A percentile compares a stretch with the other conserved stretches of the same genome.
phyloP scores from a whole-genome alignment of 2,888 invertebrate genomes.

The Vesta saturnalis region DNA sequence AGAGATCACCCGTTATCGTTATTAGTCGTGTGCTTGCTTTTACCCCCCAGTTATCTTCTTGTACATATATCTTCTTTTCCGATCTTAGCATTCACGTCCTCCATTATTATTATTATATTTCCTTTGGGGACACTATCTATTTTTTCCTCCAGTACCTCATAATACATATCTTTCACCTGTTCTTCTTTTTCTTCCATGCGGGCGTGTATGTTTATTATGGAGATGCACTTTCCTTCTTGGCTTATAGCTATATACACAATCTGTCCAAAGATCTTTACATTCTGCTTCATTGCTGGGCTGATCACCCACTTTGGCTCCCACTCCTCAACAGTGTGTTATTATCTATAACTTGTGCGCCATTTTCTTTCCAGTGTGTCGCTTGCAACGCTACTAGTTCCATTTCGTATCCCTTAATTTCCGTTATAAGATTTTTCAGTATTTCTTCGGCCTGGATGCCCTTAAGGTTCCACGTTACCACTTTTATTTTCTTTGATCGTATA shows the following conservation, averaged over 20 bases:
- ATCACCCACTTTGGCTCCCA: not conserved
- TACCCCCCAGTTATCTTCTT: not conserved
- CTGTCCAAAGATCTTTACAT: not conserved
- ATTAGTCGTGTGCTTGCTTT: no score
- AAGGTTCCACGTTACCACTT: not conserved
- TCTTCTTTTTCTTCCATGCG: not conserved
- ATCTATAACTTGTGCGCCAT: not conserved
- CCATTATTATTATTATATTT: not conserved
- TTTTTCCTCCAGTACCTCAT: constrained; percentile 1
- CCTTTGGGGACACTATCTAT: not conserved
- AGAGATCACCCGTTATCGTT: no score
- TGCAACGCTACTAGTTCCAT: constrained; percentile 8
- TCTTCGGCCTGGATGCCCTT: not conserved
- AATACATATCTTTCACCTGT: not conserved
- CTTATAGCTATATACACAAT: not conserved
- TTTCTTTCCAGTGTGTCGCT: constrained; percentile 3
- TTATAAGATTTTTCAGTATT: not conserved
- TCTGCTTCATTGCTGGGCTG: not conserved
- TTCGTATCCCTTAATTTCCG: not conserved
- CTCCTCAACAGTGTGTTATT: not conserved
- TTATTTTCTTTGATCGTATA: no score
- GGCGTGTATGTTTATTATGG: not conserved
- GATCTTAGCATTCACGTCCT: not conserved
- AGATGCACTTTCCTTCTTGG: not conserved
- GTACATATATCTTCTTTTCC: not conserved